A percentile compares a stretch with the other conserved stretches of the same genome.
Evolutionary conservation across 2,113 vertebrate genomes (phyloP).

Genomic region (Panurus biarmicus): DNA sequence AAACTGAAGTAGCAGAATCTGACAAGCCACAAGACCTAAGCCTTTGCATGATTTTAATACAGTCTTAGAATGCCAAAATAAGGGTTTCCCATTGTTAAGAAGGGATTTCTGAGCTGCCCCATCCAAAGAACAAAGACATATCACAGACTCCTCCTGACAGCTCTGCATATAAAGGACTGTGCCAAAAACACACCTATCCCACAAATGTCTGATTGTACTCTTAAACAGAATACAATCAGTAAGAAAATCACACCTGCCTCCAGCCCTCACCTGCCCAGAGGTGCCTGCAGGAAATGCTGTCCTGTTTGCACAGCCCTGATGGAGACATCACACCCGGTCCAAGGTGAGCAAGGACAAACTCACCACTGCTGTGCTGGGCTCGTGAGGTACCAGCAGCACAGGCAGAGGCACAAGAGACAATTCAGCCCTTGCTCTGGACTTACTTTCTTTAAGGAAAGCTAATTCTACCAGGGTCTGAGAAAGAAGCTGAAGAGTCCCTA

Average conservation of each 20-base stretch:
- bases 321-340: not conserved
- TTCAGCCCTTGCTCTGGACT: not conserved
- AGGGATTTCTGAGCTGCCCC: not conserved
- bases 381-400: not conserved
- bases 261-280: not conserved
- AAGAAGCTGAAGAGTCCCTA: not conserved
- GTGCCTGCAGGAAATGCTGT: not conserved
- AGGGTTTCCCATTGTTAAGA: not conserved
- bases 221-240: not conserved
- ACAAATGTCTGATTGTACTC: not conserved
- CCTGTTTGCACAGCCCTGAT: accelerated
- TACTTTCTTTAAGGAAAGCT: not conserved
- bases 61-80: not conserved
- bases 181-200: not conserved
- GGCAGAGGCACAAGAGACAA: not conserved
- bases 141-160: not conserved
- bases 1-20: not conserved
- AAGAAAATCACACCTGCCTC: not conserved
- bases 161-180: not conserved
- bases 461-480: not conserved
- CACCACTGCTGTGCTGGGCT: accelerated
- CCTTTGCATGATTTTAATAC: not conserved
- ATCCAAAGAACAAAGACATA: not conserved
- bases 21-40: not conserved
- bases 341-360: not conserved